phyloP scores from a whole-genome alignment of 2,888 invertebrate genomes.

The Heteropelma amictum region DNA sequence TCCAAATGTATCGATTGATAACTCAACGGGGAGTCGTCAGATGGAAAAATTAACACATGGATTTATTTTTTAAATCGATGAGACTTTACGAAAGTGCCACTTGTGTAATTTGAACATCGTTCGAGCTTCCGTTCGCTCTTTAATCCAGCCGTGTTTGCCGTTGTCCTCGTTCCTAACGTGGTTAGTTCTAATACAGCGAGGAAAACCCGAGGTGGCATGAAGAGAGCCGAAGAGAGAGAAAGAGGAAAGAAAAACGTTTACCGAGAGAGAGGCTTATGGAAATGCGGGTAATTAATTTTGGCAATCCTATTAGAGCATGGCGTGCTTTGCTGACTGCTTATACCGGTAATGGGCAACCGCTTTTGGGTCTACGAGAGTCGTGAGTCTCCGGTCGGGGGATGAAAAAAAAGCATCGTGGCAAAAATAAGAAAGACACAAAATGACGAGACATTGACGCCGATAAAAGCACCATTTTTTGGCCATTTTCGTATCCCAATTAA shows the following conservation, averaged over 20 bases:
- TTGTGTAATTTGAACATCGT: too few species aligned
- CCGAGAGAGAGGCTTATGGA: slow-evolving; percentile 68
- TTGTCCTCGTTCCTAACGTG: background rate
- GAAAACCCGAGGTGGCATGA: background rate
- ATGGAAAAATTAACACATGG: too few species aligned
- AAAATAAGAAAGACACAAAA: slow-evolving; percentile 1
- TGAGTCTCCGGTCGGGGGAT: slow-evolving; percentile 19
- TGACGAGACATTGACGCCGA: background rate
- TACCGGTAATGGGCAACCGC: slow-evolving; percentile 30
- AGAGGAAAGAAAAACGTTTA: slow-evolving; percentile 58
- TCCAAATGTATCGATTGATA: too few species aligned
- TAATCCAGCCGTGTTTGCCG: too few species aligned
- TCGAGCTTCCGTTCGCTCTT: too few species aligned
- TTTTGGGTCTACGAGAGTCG: slow-evolving; percentile 20
- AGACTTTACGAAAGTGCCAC: too few species aligned
- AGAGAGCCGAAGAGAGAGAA: background rate
- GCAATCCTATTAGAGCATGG: slow-evolving; percentile 70
- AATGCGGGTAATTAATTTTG: slow-evolving; percentile 74
- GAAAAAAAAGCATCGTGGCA: slow-evolving; percentile 19
- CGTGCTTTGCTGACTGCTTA: slow-evolving; percentile 25
- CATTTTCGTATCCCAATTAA: too few species aligned
- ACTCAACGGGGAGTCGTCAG: too few species aligned
- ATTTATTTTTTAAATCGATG: too few species aligned
- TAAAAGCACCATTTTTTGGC: too few species aligned
- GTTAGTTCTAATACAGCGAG: background rate